Conservation (phyloP, 2,888 invertebrate species). For the Branchipolynoe longqiensis region DNA sequence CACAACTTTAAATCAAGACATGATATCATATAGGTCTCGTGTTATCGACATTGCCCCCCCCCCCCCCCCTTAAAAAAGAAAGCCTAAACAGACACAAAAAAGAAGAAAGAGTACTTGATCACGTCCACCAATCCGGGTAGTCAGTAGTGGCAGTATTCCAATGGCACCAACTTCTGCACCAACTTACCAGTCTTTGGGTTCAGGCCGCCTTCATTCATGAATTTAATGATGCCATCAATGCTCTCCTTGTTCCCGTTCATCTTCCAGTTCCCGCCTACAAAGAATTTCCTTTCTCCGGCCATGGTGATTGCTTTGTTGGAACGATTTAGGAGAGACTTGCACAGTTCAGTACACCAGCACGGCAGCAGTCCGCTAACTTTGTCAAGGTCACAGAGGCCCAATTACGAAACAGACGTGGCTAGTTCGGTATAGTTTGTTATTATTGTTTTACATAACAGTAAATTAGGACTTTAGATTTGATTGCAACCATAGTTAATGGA, state of each 20-base stretch:
- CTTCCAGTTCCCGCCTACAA: slow-evolving; percentile 99
- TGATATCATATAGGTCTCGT: no score
- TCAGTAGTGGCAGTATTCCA: no score
- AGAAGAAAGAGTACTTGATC: no score
- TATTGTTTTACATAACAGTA: no score
- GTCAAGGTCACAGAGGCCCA: slow-evolving; percentile 5
- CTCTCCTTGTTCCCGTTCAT: slow-evolving; percentile 96
- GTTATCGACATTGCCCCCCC: no score
- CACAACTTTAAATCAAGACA: no score
- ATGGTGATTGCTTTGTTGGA: background rate
- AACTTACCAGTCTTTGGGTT: slow-evolving; percentile 90
- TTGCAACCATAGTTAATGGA: no score
- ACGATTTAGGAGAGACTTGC: background rate
- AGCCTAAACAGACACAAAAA: no score
- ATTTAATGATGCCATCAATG: slow-evolving; percentile 90
- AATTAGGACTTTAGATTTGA: no score
- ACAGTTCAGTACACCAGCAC: background rate
- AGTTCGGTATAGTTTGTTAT: background rate
- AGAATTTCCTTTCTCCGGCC: slow-evolving; percentile 87
- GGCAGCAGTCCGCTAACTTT: background rate
- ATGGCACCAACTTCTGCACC: no score
- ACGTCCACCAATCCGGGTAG: no score
- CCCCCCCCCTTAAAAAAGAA: no score
- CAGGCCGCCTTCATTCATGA: slow-evolving; percentile 87
- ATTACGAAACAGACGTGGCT: background rate